Evolutionary conservation across 2,797 vertebrate species (phyloP).

Genomic region (Syngnathus acus): DNA sequence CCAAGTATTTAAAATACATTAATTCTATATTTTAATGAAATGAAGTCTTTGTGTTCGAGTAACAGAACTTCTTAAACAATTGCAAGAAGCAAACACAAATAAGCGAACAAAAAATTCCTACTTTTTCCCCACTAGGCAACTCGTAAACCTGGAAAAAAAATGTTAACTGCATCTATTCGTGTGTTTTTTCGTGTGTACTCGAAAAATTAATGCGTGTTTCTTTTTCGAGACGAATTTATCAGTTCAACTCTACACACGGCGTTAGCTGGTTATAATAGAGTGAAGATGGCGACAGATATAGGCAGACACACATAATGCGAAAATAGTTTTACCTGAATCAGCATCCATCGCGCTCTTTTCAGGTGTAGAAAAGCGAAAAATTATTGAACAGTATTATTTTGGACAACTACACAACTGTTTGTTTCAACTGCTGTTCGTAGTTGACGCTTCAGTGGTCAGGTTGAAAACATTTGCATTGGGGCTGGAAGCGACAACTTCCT

Average conservation of each 20-base stretch:
- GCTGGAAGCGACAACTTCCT: slow-evolving; percentile 1
- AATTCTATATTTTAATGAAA: neutral
- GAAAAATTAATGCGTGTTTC: neutral
- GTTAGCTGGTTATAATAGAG: slow-evolving; percentile 13
- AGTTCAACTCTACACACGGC: slow-evolving; percentile 16
- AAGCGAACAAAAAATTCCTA: neutral
- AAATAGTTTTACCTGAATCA: slow-evolving; percentile 60
- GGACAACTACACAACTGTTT: neutral
- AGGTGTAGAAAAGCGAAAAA: no score
- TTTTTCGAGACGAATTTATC: neutral
- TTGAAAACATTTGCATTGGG: neutral
- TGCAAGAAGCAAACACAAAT: neutral
- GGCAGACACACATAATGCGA: neutral
- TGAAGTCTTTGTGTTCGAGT: neutral
- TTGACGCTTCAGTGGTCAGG: neutral
- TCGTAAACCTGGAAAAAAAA: neutral
- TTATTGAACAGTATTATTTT: neutral
- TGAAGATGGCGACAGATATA: neutral
- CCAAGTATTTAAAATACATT: neutral
- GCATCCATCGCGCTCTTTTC: slow-evolving; percentile 40
- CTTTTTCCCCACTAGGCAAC: no score
- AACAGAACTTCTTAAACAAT: neutral
- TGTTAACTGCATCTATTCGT: neutral
- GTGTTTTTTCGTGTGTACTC: neutral
- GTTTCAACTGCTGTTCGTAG: neutral